phyloP scores from a whole-genome alignment of 2,888 invertebrate species.

The Prenolepis imparis region DNA sequence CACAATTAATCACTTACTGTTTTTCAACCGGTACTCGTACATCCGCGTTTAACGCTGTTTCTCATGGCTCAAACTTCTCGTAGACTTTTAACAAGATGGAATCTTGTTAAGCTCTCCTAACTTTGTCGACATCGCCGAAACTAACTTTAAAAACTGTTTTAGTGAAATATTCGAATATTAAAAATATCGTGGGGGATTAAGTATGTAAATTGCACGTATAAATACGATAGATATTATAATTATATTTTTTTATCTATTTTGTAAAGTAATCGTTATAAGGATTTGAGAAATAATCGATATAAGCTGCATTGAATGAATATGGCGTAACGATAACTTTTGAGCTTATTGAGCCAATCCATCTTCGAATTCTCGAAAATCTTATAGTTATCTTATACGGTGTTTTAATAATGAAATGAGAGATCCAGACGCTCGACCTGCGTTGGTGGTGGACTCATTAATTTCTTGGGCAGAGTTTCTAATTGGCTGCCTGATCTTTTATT shows the following conservation, averaged over 20 bases:
- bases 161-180: constrained; percentile 67
- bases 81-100: constrained; percentile 75
- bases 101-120: constrained; percentile 76
- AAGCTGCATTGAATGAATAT: constrained; percentile 50
- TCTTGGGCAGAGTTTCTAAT: constrained; percentile 79
- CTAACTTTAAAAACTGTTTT: constrained; percentile 70
- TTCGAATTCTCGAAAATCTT: constrained; percentile 68
- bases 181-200: constrained; percentile 59
- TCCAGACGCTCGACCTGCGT: constrained; percentile 52
- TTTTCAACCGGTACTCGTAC: constrained; percentile 67
- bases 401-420: constrained; percentile 75
- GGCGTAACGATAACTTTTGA: constrained; percentile 46
- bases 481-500: constrained; percentile 82
- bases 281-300: background rate
- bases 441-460: constrained; percentile 76
- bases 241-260: constrained; percentile 11
- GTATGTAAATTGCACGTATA: background rate
- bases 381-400: constrained; percentile 64
- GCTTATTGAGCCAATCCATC: constrained; percentile 9
- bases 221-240: constrained; percentile 18
- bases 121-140: constrained; percentile 63
- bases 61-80: constrained; percentile 72
- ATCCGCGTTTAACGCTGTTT: constrained; percentile 73
- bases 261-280: background rate
- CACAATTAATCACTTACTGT: constrained; percentile 77